These are phyloP conservation scores for Apis laboriosa DNA, from an alignment of 1,140 invertebrate species.

Conservation along the genomic window DNA sequence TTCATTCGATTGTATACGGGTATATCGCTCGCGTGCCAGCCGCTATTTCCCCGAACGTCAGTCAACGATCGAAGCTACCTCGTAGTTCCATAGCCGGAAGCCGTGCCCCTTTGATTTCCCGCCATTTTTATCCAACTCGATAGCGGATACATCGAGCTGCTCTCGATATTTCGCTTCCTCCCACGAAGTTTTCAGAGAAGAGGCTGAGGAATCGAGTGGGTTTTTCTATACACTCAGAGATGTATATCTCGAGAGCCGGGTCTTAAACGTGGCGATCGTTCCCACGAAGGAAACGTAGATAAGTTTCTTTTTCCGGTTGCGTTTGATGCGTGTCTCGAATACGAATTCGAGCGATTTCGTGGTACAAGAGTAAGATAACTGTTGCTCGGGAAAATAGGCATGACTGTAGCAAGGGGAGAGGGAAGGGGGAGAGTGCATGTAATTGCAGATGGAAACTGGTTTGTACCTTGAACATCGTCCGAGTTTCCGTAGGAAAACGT, in stretches of 20 bases:
- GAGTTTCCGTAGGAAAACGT: background rate
- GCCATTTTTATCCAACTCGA: constrained; percentile 15
- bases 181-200: constrained; percentile 10
- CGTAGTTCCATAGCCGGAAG: background rate
- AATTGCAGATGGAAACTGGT: constrained; percentile 5
- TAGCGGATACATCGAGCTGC: constrained; percentile 13
- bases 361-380: background rate
- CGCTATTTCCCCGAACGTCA: constrained; percentile 39
- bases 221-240: background rate
- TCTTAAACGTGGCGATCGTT: constrained; percentile 19
- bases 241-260: constrained; percentile 10
- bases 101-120: constrained; percentile 33
- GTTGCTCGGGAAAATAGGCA: background rate
- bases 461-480: background rate
- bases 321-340: background rate
- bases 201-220: too few relatives aligned
- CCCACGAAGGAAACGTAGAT: background rate
- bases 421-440: background rate
- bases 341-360: background rate
- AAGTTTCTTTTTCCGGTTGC: background rate
- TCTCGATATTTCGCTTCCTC: constrained; percentile 6
- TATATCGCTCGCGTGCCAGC: constrained; percentile 45
- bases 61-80: constrained; percentile 24
- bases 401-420: too few relatives aligned
- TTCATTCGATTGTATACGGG: background rate